Base-by-base conservation (phyloP, 2,113 vertebrate species). In the Corvus moneduloides region DNA sequence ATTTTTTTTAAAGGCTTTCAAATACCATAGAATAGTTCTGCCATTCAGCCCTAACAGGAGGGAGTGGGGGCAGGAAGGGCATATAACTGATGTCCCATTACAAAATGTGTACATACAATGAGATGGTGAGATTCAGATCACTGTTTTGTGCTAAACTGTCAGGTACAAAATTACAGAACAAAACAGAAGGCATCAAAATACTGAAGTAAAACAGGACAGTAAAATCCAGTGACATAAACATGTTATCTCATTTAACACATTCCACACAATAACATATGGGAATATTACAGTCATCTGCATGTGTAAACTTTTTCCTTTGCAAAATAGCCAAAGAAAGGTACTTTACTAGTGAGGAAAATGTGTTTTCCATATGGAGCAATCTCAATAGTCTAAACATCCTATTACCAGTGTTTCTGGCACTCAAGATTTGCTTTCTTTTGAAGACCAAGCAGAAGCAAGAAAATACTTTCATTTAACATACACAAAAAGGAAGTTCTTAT, bases 1-100 rank as follows among this genome's bases (percentile, higher is more conserved):
- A 97, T 98, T 98, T 66, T 52, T 76, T 77, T 97, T 9, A 94
- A 94, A 97, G 96, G 92, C 91, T 97, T 97, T 97, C 87, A 87
- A 89, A 89, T 93, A 94, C 86, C 90, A 93, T 80, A 88, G 87
- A 87, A 51, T 28, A 64, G 62, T 76, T 94, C 73, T 78, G 89
- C 84, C 75, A 56, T 84, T 95, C 89, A 91, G 79, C 89, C 81
- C 76, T 66, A 93, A 89, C 46, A 69, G 61, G 64, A 87, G 58
- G 48, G 37, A 56, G n/a, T 4, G 1, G 13, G 41, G 49, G 13
- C 44, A 75, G 61, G 61, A 75, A 68, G 69, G 63, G 67, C 72
- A 28, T 7, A 6, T 28, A 79, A 71, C 43, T 55, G 69, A 19
- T 27, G 24, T 43, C 51, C 68, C 19, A 24, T 81, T 95, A 93